phyloP scores from a whole-genome alignment of 1,140 invertebrate genomes.

The Subanguina moxae region DNA sequence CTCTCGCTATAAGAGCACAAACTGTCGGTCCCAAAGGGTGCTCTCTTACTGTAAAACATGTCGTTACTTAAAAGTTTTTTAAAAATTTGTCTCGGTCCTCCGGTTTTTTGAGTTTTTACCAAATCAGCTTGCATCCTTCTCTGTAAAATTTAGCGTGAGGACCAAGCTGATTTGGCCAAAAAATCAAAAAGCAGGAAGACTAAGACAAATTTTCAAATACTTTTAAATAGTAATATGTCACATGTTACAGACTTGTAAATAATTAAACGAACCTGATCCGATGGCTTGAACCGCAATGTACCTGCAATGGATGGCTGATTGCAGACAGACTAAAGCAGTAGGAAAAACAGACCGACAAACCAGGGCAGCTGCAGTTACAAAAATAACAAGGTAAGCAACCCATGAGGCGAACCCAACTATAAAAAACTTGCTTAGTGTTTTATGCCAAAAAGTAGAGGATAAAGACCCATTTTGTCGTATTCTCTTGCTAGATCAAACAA shows the following conservation, averaged over 20 bases:
- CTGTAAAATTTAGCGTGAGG: no score
- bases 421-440: neutral
- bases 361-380: constrained; percentile 48
- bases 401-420: constrained; percentile 47
- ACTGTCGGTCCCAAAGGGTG: no score
- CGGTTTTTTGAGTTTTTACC: neutral
- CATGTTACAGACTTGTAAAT: no score
- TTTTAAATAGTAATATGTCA: no score
- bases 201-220: no score
- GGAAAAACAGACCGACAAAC: constrained; percentile 31
- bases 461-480: constrained; percentile 22
- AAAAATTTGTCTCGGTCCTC: neutral
- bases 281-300: constrained; percentile 55
- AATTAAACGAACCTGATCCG: constrained; percentile 30
- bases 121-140: no score
- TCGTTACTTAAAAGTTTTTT: no score
- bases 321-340: no score
- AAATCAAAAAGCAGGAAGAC: no score
- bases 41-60: no score
- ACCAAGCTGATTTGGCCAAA: no score
- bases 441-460: neutral
- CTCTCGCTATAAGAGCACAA: no score
- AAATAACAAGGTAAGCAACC: constrained; percentile 48
- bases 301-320: neutral
- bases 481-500: constrained; percentile 48